Evolutionary conservation across 2,113 vertebrate species (phyloP).

Genomic region (Odocoileus hemionus): DNA sequence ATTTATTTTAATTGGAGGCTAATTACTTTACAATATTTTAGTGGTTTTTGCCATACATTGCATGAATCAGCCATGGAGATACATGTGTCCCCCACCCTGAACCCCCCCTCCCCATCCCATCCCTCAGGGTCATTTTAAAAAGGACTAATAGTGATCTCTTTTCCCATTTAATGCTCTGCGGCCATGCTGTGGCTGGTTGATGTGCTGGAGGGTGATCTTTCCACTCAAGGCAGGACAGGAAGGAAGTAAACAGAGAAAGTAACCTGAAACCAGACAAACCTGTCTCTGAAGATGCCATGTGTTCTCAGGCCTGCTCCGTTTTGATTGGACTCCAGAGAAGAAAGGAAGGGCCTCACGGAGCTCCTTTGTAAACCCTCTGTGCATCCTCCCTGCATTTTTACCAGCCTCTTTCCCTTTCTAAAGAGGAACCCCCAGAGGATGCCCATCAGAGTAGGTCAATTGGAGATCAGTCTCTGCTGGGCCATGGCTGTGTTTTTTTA

Average conservation of each 20-base stretch:
- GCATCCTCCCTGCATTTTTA: rapidly evolving
- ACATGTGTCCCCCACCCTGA: background rate
- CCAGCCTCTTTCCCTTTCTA: background rate
- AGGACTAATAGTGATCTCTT: background rate
- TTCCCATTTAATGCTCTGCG: background rate
- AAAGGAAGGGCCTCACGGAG: background rate
- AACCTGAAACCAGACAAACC: background rate
- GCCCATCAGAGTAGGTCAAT: background rate
- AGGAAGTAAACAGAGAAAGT: background rate
- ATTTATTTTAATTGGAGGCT: background rate
- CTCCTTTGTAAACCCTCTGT: background rate
- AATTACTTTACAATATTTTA: background rate
- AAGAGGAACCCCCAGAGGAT: background rate
- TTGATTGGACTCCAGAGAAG: background rate
- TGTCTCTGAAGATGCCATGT: background rate
- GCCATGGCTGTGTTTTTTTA: background rate
- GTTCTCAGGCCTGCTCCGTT: background rate
- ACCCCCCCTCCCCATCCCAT: background rate
- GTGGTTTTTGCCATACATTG: background rate
- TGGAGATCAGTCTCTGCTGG: background rate
- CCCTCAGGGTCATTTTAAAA: background rate
- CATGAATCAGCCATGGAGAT: background rate
- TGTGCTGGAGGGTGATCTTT: background rate
- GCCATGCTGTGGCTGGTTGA: background rate
- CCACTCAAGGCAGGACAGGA: background rate